Conservation (phyloP, 1,140 invertebrate species). For the Portunus trituberculatus region DNA sequence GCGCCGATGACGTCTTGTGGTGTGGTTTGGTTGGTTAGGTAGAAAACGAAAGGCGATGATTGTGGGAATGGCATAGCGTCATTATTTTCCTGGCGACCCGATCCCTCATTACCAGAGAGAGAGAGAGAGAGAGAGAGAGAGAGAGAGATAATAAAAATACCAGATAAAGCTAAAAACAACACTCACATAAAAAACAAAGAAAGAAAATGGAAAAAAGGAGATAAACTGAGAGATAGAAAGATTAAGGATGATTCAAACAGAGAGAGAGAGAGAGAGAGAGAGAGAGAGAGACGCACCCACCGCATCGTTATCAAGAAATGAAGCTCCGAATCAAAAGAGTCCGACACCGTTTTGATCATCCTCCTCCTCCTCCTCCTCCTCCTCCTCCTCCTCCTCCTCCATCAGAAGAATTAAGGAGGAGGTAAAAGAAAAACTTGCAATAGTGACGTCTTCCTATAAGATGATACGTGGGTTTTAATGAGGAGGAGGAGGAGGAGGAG, state of each 20-base stretch:
- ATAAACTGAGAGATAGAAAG: background rate
- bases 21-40: too few species aligned
- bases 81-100: too few species aligned
- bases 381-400: background rate
- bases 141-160: background rate
- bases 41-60: too few species aligned
- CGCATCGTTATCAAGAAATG: constrained; percentile 9
- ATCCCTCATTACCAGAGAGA: too few species aligned
- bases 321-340: constrained; percentile 3
- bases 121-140: background rate
- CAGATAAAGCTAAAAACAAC: too few species aligned
- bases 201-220: too few species aligned
- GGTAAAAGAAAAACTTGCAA: too few species aligned
- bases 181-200: too few species aligned
- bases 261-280: background rate
- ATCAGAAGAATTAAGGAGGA: too few species aligned
- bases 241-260: background rate
- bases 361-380: constrained; percentile 2
- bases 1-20: too few species aligned
- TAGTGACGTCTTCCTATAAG: too few species aligned
- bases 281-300: background rate
- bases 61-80: too few species aligned
- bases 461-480: background rate
- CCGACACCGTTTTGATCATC: background rate
- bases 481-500: background rate